Conservation (phyloP, 1,140 invertebrate species). For the Zaprionus gabonicus region DNA sequence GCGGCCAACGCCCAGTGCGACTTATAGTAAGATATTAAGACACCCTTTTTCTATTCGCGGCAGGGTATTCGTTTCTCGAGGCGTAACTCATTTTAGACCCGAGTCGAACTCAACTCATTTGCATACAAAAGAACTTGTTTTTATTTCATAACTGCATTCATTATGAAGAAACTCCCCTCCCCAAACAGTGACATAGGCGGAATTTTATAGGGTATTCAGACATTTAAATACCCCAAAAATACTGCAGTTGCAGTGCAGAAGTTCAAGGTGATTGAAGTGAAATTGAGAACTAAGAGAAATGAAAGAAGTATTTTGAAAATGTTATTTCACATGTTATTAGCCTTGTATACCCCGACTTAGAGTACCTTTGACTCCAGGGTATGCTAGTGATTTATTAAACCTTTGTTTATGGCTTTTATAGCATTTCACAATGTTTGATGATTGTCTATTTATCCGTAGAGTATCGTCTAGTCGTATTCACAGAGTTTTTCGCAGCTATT, state of each 20-base stretch:
- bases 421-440: not conserved
- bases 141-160: slow-evolving; percentile 2
- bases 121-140: slow-evolving; percentile 9
- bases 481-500: not conserved
- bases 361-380: not conserved
- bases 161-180: not conserved
- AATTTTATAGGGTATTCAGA: not conserved
- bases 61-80: not conserved
- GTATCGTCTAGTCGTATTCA: slow-evolving; percentile 3
- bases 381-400: not conserved
- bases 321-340: not conserved
- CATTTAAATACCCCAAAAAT: not conserved
- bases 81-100: not conserved
- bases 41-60: not conserved
- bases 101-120: not conserved
- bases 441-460: not conserved
- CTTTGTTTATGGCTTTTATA: not conserved
- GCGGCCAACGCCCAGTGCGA: slow-evolving; percentile 4
- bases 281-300: not conserved
- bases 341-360: not conserved
- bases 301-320: not conserved
- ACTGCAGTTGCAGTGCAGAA: not conserved
- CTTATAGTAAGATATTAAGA: not conserved
- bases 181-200: not conserved
- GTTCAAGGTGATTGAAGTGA: no score